Conservation (phyloP, 2,797 vertebrate genomes). For the Chromobotia macracanthus region DNA sequence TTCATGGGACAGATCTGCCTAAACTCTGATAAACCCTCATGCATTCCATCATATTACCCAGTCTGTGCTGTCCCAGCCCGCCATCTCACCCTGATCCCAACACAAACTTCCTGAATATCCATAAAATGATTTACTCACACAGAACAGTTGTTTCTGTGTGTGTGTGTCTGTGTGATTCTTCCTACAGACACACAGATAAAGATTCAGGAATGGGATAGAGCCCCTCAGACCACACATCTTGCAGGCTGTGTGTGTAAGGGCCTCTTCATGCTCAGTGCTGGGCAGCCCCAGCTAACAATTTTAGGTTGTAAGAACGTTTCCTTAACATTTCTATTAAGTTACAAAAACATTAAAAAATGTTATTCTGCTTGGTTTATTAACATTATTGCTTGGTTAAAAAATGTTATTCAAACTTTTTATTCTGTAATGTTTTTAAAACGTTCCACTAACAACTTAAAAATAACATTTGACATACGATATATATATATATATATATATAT, state of each 20-base stretch:
- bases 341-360: too few species aligned
- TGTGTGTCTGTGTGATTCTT: conserved; percentile 42
- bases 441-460: too few species aligned
- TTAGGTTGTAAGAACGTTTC: too few species aligned
- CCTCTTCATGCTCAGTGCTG: conserved; percentile 72
- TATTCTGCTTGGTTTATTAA: too few species aligned
- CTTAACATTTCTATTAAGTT: too few species aligned
- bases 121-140: conserved; percentile 59
- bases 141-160: conserved; percentile 54
- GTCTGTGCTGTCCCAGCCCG: background rate
- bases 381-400: too few species aligned
- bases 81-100: conserved; percentile 51
- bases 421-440: too few species aligned
- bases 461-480: too few species aligned
- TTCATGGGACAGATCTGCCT: conserved; percentile 38
- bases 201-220: conserved; percentile 64
- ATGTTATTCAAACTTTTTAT: too few species aligned
- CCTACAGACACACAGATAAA: conserved; percentile 54
- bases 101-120: conserved; percentile 60
- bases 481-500: too few species aligned
- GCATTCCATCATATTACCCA: conserved; percentile 47
- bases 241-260: conserved; percentile 73
- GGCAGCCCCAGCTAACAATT: background rate
- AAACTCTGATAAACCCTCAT: conserved; percentile 32
- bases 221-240: conserved; percentile 79